Evolutionary conservation across 2,888 invertebrate species (phyloP).

Genomic region (Nasonovia ribisnigri): DNA sequence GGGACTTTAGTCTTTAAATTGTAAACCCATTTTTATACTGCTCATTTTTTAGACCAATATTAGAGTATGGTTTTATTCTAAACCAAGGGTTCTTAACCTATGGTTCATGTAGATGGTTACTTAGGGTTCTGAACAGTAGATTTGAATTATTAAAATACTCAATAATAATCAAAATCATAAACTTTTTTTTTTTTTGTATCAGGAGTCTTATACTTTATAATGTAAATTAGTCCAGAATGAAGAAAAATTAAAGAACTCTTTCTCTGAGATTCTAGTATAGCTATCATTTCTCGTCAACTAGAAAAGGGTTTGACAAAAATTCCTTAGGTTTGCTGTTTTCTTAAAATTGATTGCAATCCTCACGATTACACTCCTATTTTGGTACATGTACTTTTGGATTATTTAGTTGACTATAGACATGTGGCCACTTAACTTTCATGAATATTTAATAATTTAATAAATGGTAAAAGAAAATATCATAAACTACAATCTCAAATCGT

Average conservation of each 20-base stretch:
- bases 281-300: background rate
- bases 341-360: background rate
- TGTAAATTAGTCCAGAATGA: no score
- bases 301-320: background rate
- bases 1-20: no score
- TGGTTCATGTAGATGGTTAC: no score
- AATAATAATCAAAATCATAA: background rate
- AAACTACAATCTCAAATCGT: background rate
- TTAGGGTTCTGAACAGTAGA: no score
- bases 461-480: background rate
- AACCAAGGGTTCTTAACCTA: no score
- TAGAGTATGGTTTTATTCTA: background rate
- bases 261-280: background rate
- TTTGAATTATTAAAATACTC: background rate
- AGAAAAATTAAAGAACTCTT: no score
- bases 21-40: no score
- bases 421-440: background rate
- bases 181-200: background rate
- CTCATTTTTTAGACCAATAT: background rate
- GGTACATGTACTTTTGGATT: background rate
- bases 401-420: background rate
- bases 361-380: background rate
- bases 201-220: background rate
- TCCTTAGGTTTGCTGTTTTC: background rate
- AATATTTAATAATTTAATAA: background rate